Evolutionary conservation across 2,113 vertebrate species (phyloP), one percentile per base, ranked within the genome.

Genomic region (Leptodactylus fuscus): DNA sequence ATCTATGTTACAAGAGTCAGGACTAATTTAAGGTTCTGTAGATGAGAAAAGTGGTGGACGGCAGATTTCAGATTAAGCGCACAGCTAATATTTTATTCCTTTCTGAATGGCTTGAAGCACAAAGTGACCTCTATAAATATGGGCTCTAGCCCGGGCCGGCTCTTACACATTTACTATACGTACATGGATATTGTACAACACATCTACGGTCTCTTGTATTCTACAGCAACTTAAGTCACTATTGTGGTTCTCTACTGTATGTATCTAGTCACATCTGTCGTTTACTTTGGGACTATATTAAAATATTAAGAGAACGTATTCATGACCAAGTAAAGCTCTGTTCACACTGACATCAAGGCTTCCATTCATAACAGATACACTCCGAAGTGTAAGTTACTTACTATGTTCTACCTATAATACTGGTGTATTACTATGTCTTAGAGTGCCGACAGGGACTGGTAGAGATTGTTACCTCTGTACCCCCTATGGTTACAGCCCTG

Each of bases 1-100:
- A 78, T 85, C 73, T 78, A 78, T 67, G 44, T 22, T 65, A 65
- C 69, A 27, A 73, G 34, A 70, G 81, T 44, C 81, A 38, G 60
- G 81, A 58, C 69, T 83, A 83, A 83, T 83, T 58, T 73, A 83
- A n/a, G 49, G 34, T 27, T 71, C 44, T 34, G 34, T 22, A 83
- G 49, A 34, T 29, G 48, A 55, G 44, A 49, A 38, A 53, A 38
- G 65, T 71, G 20, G 46, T 70, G 71, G 53, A 22, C 51, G 58
- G 55, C 82, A 75, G 22, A 65, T 48, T 65, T 76, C 36, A 46
- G 41, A 74, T 58, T 38, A 41, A 69, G n/a, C 8, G 15, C n/a
- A 13, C 34, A 36, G 71, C 82, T 84, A 48, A 84, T 65, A 55
- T 22, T 70, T 81, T 69, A 46, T 67, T 67, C 41, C 48, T 77